Evolutionary conservation across 2,888 invertebrate species (phyloP), one percentile per base, ranked within the genome.

Genomic region (Caradrina kadenii): DNA sequence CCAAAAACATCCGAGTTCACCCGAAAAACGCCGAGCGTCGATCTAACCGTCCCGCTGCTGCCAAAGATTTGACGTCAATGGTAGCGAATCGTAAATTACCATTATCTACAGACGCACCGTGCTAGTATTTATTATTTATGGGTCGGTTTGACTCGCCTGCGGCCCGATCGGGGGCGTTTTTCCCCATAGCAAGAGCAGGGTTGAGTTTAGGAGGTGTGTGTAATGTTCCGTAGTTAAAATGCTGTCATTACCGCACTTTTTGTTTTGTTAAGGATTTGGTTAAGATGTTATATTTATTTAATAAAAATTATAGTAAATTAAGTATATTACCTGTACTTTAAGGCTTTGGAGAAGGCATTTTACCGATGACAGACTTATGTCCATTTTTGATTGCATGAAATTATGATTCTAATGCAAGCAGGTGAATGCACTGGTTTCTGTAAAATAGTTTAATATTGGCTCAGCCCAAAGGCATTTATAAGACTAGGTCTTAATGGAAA

Each of bases 71-170:
- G 94, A 94, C 93, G 93, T 87, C 91, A 90, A 89, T 91, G 91
- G 93, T 92, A 89, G 90, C 89, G 89, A 90, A 88, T 91, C 93
- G 94, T 96, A 96, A 95, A 95, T 96, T 95, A 96, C 95, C 93
- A 96, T 95, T 96, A 96, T 96, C 96, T 95, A 91, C 93, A 94
- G 95, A 94, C 94, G 93, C 90, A 91, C 93, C 88, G 93, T 90
- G 93, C 92, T 94, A 92, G 92, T 94, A 93, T 95, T 96, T 96
- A 96, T 96, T 96, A 96, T 96, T 96, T 96, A 96, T 96, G 95
- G 93, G 92, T 84, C 92, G 93, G 92, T 93, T 93, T 92, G 94
- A 88, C 90, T 91, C 91, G 93, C 93, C 94, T 85, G 91, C 89
- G 93, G 93, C 89, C 85, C 86, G 90, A 88, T 84, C 87, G 91